Evolutionary conservation across 2,797 vertebrate genomes (phyloP).

Genomic region (Pseudochirops cupreus): DNA sequence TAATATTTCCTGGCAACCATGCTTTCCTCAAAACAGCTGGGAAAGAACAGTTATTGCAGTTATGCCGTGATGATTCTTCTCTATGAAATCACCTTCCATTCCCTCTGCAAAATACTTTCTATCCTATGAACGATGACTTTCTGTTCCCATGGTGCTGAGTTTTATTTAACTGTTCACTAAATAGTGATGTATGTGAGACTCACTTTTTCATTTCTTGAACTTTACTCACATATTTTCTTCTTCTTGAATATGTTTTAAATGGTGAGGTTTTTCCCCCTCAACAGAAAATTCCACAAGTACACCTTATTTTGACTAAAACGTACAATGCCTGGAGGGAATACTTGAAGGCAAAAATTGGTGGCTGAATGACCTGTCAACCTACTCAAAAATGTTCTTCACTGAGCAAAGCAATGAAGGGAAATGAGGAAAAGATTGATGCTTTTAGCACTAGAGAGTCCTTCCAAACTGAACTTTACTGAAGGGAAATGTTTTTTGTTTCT

Average conservation of each 20-base stretch:
- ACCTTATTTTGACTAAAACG: not conserved
- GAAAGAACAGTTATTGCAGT: conserved; percentile 31
- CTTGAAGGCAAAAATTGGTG: conserved; percentile 34
- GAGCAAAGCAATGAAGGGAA: not conserved
- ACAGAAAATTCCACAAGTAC: not conserved
- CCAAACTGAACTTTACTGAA: not conserved
- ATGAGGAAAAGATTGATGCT: not conserved
- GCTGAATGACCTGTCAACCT: not conserved
- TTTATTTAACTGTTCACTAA: conserved; percentile 41
- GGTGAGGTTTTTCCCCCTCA: not conserved
- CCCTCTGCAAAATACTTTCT: not conserved
- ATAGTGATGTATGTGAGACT: not conserved
- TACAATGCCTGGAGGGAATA: not conserved
- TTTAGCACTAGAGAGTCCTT: not conserved
- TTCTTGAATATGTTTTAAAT: conserved; percentile 36
- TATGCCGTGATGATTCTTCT: conserved; percentile 57
- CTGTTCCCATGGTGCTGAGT: conserved; percentile 4
- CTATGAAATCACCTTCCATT: conserved; percentile 11
- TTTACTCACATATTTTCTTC: not conserved
- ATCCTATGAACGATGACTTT: not conserved
- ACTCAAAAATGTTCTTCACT: not conserved
- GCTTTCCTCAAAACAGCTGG: conserved; percentile 41
- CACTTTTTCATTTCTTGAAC: not conserved
- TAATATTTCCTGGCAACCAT: not conserved
- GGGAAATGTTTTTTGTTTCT: not conserved